phyloP scores from a whole-genome alignment of 2,888 invertebrate genomes.

The Creontiades dilutus region DNA sequence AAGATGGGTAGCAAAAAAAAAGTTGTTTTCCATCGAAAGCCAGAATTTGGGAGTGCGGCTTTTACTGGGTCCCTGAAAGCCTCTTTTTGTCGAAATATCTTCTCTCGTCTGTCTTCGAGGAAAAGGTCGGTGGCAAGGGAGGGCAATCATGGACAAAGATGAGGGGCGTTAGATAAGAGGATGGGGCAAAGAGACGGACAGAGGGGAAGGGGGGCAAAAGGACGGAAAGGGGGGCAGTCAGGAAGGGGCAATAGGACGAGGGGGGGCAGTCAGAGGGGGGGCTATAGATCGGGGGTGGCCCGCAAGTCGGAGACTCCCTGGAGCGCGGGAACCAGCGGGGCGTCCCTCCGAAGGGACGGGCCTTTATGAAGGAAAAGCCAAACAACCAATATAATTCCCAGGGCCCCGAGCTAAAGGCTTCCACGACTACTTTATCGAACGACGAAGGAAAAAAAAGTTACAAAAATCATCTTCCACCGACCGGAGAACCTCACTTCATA shows the following conservation, averaged over 20 bases:
- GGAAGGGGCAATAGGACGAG: not conserved
- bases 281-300: constrained; percentile 28
- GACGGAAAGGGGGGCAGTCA: not conserved
- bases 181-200: not conserved
- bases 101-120: not conserved
- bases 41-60: too few species aligned
- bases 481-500: not conserved
- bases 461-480: not conserved
- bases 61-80: not conserved
- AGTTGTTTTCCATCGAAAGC: too few species aligned
- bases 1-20: too few species aligned
- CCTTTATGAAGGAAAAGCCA: constrained; percentile 17
- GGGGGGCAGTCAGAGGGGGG: not conserved
- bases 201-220: too few species aligned
- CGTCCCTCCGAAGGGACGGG: not conserved
- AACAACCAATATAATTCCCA: constrained; percentile 35
- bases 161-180: constrained; percentile 16
- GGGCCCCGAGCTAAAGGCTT: not conserved
- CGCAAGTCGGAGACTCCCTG: constrained; percentile 9
- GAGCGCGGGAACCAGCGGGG: not conserved
- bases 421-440: constrained; percentile 30
- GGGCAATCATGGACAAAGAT: constrained; percentile 4
- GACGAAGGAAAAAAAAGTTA: not conserved
- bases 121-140: not conserved
- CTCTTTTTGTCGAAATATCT: not conserved